phyloP scores from a whole-genome alignment of 2,888 invertebrate species.

The Myathropa florea region DNA sequence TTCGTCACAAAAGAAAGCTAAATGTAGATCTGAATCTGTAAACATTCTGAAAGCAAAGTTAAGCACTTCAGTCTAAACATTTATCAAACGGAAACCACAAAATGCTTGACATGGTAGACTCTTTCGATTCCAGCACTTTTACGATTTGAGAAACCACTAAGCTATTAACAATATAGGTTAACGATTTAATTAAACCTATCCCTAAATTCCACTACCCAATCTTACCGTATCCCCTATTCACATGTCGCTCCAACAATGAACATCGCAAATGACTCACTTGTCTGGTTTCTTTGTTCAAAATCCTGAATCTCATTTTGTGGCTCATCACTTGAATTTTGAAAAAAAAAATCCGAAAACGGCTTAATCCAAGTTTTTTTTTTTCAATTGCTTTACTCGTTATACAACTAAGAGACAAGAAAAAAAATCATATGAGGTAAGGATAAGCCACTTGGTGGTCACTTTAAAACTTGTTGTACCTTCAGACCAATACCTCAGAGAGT shows the following conservation, averaged over 20 bases:
- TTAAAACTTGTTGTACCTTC: constrained; percentile 21
- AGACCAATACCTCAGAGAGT: not conserved
- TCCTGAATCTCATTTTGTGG: constrained; percentile 23
- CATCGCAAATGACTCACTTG: constrained; percentile 15
- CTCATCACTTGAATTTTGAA: constrained; percentile 5
- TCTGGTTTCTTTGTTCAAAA: not conserved
- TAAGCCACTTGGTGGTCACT: constrained; percentile 36
- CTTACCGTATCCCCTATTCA: not conserved
- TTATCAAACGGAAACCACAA: not conserved
- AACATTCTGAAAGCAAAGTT: not conserved
- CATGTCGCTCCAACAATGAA: not conserved
- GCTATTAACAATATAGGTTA: constrained; percentile 17
- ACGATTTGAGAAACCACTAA: not conserved
- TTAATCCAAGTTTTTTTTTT: constrained; percentile 11
- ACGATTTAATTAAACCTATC: constrained; percentile 8
- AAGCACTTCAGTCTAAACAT: not conserved
- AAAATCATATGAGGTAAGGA: not conserved
- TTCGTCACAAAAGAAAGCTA: no score
- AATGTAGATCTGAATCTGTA: no score
- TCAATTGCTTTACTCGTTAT: constrained; percentile 13
- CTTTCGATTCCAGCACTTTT: not conserved
- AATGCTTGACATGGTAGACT: not conserved
- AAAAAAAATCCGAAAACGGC: constrained; percentile 14
- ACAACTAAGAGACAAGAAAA: not conserved
- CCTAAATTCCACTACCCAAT: not conserved